Percentiles rank a stretch among this genome's conserved stretches.
These are phyloP conservation scores for Nanger granti DNA, from an alignment of 2,113 vertebrate genomes.

Conservation along the genomic window DNA sequence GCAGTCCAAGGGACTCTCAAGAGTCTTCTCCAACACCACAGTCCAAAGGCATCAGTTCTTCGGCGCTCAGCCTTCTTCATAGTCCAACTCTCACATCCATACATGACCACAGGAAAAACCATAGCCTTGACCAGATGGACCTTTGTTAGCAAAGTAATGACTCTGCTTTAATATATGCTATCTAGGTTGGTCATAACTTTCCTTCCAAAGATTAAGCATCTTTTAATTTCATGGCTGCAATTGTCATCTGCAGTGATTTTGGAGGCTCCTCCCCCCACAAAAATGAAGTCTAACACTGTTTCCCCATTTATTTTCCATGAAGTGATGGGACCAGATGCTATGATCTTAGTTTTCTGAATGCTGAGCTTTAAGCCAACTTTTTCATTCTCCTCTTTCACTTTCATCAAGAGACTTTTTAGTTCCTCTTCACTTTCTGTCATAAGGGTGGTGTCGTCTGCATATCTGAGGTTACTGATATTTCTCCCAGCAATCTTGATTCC, in stretches of 20 bases:
- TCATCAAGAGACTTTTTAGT: too few species aligned
- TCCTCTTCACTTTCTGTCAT: too few species aligned
- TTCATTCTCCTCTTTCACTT: too few species aligned
- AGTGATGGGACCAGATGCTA: too few species aligned
- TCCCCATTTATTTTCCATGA: too few species aligned
- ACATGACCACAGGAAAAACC: not conserved
- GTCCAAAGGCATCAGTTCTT: not conserved
- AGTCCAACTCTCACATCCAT: not conserved
- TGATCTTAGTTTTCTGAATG: too few species aligned
- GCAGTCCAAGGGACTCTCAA: not conserved
- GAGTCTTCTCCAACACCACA: not conserved
- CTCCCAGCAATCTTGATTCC: too few species aligned
- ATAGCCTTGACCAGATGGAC: not conserved
- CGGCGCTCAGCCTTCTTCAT: rapidly evolving
- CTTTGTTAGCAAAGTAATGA: not conserved
- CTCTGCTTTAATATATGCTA: not conserved
- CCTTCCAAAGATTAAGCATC: not conserved
- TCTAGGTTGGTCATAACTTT: not conserved
- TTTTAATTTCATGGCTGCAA: not conserved
- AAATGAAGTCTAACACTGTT: too few species aligned
- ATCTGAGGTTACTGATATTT: too few species aligned
- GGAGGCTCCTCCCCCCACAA: too few species aligned
- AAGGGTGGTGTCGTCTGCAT: too few species aligned
- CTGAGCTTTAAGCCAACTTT: too few species aligned
- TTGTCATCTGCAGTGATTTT: not conserved